Evolutionary conservation across 2,888 invertebrate genomes (phyloP).

Genomic region (Quadriops clusia): DNA sequence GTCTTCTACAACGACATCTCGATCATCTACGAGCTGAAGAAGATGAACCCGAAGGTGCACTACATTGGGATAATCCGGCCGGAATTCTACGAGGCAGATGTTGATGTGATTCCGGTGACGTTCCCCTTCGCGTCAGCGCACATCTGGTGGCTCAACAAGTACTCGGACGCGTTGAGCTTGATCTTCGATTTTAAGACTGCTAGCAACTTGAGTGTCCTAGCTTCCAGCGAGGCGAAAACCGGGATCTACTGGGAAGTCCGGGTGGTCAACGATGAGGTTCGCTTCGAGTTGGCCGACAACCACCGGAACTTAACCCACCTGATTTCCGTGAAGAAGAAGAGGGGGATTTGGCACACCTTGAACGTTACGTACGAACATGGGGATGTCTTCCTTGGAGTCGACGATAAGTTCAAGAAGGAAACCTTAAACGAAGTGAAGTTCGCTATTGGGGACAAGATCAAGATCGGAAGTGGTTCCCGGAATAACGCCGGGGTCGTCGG

Average conservation of each 20-base stretch:
- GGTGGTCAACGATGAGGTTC: conserved; percentile 72
- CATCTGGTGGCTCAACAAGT: conserved; percentile 78
- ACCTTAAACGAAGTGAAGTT: conserved; percentile 31
- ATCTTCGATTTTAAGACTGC: conserved; percentile 82
- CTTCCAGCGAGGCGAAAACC: conserved; percentile 68
- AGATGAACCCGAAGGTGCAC: conserved; percentile 69
- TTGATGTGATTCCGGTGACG: conserved; percentile 80
- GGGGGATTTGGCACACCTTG: conserved; percentile 72
- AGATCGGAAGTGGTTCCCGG: conserved; percentile 68
- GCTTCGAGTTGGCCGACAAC: conserved; percentile 67
- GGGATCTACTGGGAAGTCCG: conserved; percentile 84
- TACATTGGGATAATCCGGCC: conserved; percentile 53
- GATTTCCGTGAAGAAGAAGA: conserved; percentile 70
- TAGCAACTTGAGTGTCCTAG: conserved; percentile 66
- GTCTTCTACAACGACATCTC: conserved; percentile 90
- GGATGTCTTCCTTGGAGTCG: conserved; percentile 62
- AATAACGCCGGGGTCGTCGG: conserved; percentile 73
- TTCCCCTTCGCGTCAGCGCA: conserved; percentile 85
- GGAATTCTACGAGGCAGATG: conserved; percentile 72
- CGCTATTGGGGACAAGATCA: conserved; percentile 36
- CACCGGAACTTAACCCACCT: conserved; percentile 66
- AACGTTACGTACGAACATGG: conserved; percentile 66
- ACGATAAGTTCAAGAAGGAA: conserved; percentile 59
- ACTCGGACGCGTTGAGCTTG: conserved; percentile 59
- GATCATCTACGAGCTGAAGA: conserved; percentile 76